Base-by-base conservation (phyloP, 2,888 invertebrate species). In the Acronicta leporina region DNA sequence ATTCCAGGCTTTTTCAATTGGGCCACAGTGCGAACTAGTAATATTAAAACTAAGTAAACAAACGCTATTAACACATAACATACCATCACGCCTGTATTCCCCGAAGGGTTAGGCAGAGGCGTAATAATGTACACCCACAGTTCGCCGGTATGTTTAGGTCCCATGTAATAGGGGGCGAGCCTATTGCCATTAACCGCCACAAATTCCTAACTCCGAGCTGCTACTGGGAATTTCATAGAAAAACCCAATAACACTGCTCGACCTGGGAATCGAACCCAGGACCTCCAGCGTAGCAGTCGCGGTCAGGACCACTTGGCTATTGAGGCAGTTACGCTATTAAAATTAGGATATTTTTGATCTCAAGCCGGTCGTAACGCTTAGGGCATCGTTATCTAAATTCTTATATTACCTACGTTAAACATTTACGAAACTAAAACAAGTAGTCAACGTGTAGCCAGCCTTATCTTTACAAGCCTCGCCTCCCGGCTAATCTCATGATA, bases 351-450 rank as follows among this genome's bases (percentile, higher is more conserved):
- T 73, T 38, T 65, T 56, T 46, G 60, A 73, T 64, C n/a, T 42
- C 25, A 15, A 57, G 45, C n/a, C 57, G 43, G 68, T 51, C 59
- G 63, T 65, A 55, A 66, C 63, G 58, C 49, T 40, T 57, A 61
- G 52, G 55, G 54, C 46, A 40, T 43, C 47, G 71, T 82, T 82
- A 82, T 77, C 79, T 72, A 75, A 71, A 75, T 77, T 73, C 70
- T 69, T 75, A 45, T 65, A 56, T 46, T 43, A 47, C 25, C 16
- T 10, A 40, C 49, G 50, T 68, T 63, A 77, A 86, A 87, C 85
- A 86, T 84, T 86, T 84, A 84, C 82, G 84, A 80, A 82, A 83
- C 73, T 77, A 84, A 85, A 81, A 80, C 82, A 70, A 77, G 81
- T 80, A 82, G 85, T 75, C 76, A 65, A 65, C 65, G 68, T 64